A percentile compares a stretch with the other conserved stretches of the same genome.
Evolutionary conservation across 1,140 invertebrate genomes (phyloP).

Genomic region (Lithobius niger): DNA sequence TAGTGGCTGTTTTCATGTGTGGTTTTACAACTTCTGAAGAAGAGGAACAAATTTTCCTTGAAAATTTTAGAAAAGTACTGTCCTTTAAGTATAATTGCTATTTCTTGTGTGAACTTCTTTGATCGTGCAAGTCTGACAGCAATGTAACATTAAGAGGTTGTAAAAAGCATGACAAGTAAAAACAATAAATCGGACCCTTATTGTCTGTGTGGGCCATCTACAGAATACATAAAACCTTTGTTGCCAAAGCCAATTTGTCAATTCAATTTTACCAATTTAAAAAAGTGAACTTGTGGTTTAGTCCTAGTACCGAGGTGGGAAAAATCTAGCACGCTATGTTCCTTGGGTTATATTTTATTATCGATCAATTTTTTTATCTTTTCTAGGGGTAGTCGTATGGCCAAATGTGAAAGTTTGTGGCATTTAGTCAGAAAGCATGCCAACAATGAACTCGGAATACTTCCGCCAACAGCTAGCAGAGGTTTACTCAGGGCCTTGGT

Average conservation of each 20-base stretch:
- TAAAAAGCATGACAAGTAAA: too few relatives aligned
- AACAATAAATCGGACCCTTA: background rate
- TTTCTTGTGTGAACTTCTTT: too few relatives aligned
- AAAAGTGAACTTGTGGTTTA: background rate
- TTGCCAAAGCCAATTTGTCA: background rate
- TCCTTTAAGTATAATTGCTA: too few relatives aligned
- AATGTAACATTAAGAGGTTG: too few relatives aligned
- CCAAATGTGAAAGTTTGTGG: constrained; percentile 30
- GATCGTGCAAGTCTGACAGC: too few relatives aligned
- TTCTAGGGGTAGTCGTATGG: constrained; percentile 26
- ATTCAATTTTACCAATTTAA: background rate
- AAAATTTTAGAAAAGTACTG: too few relatives aligned
- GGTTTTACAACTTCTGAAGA: too few relatives aligned
- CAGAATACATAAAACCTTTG: background rate
- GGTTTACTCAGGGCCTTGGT: constrained; percentile 33
- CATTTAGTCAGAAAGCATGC: constrained; percentile 28
- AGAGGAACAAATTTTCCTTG: too few relatives aligned
- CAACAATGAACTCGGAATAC: constrained; percentile 23
- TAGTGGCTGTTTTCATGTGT: too few relatives aligned
- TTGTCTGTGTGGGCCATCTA: background rate
- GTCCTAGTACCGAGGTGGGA: background rate
- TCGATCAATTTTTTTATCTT: constrained; percentile 9
- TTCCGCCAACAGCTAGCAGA: constrained; percentile 29
- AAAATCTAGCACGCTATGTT: background rate
- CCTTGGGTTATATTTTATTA: background rate